phyloP scores from a whole-genome alignment of 2,888 invertebrate genomes.

The Xestia sexstrigata region DNA sequence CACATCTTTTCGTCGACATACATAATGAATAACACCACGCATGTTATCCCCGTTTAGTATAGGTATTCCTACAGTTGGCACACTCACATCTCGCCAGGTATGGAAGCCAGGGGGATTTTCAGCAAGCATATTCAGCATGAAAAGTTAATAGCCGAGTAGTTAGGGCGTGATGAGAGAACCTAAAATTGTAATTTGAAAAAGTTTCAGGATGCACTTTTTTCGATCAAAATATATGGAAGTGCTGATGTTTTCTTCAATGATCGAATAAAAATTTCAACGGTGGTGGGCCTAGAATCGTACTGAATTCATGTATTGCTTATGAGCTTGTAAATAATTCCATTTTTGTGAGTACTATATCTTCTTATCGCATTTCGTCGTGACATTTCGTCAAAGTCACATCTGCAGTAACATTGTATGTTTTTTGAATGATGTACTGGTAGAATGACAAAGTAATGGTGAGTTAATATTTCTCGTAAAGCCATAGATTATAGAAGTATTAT shows the following conservation, averaged over 20 bases:
- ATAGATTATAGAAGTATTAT: slow-evolving; percentile 25
- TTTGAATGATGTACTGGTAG: slow-evolving; percentile 43
- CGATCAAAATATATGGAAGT: not conserved
- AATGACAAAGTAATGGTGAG: slow-evolving; percentile 47
- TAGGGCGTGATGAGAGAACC: not conserved
- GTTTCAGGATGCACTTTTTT: not conserved
- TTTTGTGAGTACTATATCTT: not conserved
- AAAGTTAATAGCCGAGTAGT: not conserved
- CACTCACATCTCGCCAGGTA: not conserved
- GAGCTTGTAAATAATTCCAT: not conserved
- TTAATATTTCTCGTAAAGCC: slow-evolving; percentile 33
- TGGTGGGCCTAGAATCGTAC: not conserved
- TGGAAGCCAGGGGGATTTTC: not conserved
- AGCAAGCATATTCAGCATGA: no score
- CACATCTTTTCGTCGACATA: no score
- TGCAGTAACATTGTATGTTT: slow-evolving; percentile 47
- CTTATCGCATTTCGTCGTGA: not conserved
- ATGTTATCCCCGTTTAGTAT: no score
- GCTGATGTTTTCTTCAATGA: not conserved
- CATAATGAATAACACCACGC: no score
- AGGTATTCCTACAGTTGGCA: not conserved
- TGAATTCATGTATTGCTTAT: not conserved
- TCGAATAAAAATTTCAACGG: not conserved
- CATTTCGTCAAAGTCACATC: slow-evolving; percentile 19
- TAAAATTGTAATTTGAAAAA: not conserved